Percentiles rank a stretch among this genome's conserved stretches.
phyloP scores from a whole-genome alignment of 2,113 vertebrate species.

The Rallus limicola region DNA sequence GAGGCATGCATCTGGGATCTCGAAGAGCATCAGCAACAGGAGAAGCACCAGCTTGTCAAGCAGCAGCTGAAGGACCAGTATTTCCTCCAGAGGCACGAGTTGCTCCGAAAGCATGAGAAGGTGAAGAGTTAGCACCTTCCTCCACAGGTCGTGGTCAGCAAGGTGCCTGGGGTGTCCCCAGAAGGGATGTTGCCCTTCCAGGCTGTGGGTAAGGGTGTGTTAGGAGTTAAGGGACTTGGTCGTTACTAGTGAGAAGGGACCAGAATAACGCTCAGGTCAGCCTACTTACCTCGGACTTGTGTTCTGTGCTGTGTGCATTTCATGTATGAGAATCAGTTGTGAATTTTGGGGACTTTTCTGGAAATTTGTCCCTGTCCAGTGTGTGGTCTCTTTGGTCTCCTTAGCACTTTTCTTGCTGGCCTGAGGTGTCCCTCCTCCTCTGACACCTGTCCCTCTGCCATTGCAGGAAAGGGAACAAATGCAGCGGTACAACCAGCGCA shows the following conservation, averaged over 20 bases:
- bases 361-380: neutral
- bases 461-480: conserved; percentile 93
- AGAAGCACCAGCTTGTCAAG: conserved; percentile 90
- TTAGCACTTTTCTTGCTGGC: neutral
- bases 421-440: neutral
- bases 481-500: conserved; percentile 96
- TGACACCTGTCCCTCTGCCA: neutral
- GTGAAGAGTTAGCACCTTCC: conserved; percentile 66
- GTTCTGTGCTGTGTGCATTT: neutral
- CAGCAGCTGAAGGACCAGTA: conserved; percentile 98
- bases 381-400: neutral
- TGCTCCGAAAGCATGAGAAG: conserved; percentile 95
- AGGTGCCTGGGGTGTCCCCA: neutral
- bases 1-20: conserved; percentile 90
- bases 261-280: accelerated
- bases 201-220: neutral
- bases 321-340: neutral
- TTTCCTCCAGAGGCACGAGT: conserved; percentile 94
- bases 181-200: neutral
- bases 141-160: accelerated
- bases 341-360: neutral
- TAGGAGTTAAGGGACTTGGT: neutral
- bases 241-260: neutral
- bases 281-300: accelerated
- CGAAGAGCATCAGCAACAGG: conserved; percentile 91